Conservation (phyloP, 1,140 invertebrate species). For the Idris sp. region DNA sequence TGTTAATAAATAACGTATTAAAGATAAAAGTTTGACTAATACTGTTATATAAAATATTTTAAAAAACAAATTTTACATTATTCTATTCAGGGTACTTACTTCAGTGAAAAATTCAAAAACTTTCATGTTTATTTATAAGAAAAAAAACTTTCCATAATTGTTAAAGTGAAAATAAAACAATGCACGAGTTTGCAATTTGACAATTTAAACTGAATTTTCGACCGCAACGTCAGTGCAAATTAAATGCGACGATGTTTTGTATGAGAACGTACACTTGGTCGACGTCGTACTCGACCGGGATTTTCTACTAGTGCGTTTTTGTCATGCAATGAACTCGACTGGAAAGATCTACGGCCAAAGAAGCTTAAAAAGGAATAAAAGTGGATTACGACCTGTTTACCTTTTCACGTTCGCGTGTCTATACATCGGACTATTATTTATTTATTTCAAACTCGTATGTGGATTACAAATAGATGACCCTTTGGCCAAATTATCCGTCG, state of each 20-base stretch:
- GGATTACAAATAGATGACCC: conserved; percentile 19
- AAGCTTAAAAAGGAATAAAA: conserved; percentile 52
- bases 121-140: no score
- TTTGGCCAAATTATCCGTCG: conserved; percentile 3
- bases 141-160: no score
- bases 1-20: no score
- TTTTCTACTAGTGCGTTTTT: conserved; percentile 37
- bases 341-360: conserved; percentile 39
- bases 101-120: no score
- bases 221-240: conserved; percentile 27
- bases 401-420: conserved; percentile 20
- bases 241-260: conserved; percentile 27
- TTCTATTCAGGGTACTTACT: no score
- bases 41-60: no score
- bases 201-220: conserved; percentile 44
- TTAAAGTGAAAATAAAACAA: conserved; percentile 6
- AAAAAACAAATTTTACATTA: no score
- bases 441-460: conserved; percentile 19
- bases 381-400: conserved; percentile 53
- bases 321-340: conserved; percentile 15
- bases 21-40: no score
- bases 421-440: conserved; percentile 28
- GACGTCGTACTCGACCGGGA: conserved; percentile 36
- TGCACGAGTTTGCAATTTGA: conserved; percentile 14
- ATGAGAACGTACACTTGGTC: conserved; percentile 31